Conservation (phyloP, 37 sponge, comb jelly and placozoan species). For the Dysidea cf. avara region DNA sequence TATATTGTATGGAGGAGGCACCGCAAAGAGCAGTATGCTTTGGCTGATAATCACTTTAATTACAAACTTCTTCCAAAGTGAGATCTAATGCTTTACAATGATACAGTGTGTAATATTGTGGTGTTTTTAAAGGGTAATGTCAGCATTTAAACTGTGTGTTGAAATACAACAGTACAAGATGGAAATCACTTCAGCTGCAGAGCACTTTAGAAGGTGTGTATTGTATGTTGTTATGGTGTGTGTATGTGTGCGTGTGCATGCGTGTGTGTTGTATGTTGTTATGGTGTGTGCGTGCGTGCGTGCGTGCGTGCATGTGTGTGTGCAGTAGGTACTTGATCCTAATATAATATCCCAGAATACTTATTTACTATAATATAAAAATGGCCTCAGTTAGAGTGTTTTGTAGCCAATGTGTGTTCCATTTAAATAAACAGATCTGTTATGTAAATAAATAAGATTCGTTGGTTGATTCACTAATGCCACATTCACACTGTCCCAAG, state of each 20-base stretch:
- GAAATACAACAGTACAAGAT: conserved; percentile 17
- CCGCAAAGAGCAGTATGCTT: conserved; percentile 3
- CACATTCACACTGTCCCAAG: too few species aligned
- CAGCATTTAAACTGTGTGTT: conserved; percentile 19
- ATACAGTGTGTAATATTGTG: background rate
- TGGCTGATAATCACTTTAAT: conserved; percentile 52
- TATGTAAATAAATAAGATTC: too few species aligned
- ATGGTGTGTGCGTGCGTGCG: conserved; percentile 17
- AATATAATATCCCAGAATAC: too few species aligned
- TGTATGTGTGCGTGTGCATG: conserved; percentile 39
- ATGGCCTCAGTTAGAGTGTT: too few species aligned
- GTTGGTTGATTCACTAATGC: too few species aligned
- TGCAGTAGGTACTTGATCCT: too few species aligned
- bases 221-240: background rate
- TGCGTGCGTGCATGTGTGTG: conserved; percentile 13
- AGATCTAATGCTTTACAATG: background rate
- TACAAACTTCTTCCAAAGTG: conserved; percentile 42
- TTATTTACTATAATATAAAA: too few species aligned
- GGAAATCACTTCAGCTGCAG: conserved; percentile 8
- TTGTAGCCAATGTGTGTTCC: too few species aligned
- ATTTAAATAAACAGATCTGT: too few species aligned
- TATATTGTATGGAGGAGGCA: conserved; percentile 21
- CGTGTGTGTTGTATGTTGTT: conserved; percentile 18
- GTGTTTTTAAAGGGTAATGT: conserved; percentile 24
- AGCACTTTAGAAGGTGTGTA: conserved; percentile 37